Evolutionary conservation across 2,888 invertebrate genomes (phyloP).

Genomic region (Cybosia mesomella): DNA sequence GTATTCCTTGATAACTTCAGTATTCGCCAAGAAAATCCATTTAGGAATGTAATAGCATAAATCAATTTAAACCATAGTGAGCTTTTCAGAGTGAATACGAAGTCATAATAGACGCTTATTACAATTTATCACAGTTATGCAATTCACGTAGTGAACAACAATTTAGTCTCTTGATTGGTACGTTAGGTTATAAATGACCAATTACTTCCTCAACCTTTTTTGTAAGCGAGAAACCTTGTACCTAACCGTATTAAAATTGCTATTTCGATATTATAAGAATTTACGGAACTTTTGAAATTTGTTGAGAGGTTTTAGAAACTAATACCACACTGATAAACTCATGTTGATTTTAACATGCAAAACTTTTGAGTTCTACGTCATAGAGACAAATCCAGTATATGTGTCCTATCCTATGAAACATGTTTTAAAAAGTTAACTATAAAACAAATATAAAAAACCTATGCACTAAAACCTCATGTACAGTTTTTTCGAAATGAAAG

Average conservation of each 20-base stretch:
- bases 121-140: conserved; percentile 68
- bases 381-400: neutral
- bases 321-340: neutral
- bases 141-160: conserved; percentile 64
- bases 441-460: neutral
- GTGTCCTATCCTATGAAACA: neutral
- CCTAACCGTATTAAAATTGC: conserved; percentile 3
- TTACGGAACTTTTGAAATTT: neutral
- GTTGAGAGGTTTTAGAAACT: neutral
- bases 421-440: neutral
- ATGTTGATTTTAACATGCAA: neutral
- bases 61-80: conserved; percentile 69
- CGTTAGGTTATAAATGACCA: conserved; percentile 50
- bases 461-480: neutral
- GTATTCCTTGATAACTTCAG: conserved; percentile 49
- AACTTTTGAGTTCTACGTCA: neutral
- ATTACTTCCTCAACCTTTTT: conserved; percentile 31
- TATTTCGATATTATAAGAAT: conserved; percentile 16
- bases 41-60: conserved; percentile 70
- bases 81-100: conserved; percentile 67
- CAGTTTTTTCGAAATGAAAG: conserved; percentile 66
- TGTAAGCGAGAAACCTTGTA: conserved; percentile 31
- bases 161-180: conserved; percentile 57
- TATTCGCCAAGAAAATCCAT: conserved; percentile 59
- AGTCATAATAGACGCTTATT: conserved; percentile 68